Evolutionary conservation across 2,797 vertebrate genomes (phyloP).

Genomic region (Falco peregrinus): DNA sequence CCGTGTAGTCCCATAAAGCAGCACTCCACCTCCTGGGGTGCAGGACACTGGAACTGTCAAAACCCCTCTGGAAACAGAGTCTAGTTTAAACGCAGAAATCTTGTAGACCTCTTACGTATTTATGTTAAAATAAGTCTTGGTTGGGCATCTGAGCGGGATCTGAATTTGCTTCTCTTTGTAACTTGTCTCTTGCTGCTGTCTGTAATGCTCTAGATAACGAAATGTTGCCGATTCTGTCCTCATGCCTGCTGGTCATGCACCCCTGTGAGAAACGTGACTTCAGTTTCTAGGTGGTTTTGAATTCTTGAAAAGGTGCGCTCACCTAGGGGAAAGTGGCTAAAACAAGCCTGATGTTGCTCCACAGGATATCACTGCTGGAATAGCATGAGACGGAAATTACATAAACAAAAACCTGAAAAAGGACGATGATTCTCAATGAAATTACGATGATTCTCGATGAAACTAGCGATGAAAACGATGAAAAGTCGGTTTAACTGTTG

Average conservation of each 20-base stretch:
- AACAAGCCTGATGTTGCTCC: neutral
- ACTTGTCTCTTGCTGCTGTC: rapidly evolving
- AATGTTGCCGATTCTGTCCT: neutral
- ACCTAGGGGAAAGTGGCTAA: neutral
- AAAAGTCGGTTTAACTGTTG: neutral
- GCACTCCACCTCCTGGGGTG: neutral
- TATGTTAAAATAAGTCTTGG: neutral
- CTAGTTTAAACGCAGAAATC: neutral
- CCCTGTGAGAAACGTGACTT: neutral
- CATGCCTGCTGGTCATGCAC: rapidly evolving
- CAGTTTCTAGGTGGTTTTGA: neutral
- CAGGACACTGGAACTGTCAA: neutral
- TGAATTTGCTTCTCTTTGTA: neutral
- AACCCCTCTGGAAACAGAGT: neutral
- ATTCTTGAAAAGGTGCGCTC: neutral
- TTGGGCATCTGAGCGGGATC: neutral
- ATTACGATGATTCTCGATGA: neutral
- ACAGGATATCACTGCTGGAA: neutral
- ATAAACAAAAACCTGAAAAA: neutral
- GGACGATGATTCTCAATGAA: neutral
- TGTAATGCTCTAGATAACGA: neutral
- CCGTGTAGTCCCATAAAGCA: rapidly evolving
- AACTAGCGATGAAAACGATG: neutral
- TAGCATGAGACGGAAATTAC: neutral
- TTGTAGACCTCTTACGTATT: neutral